Base-by-base conservation (phyloP, 2,113 vertebrate genomes). In the Romanogobio albipinnatus region DNA sequence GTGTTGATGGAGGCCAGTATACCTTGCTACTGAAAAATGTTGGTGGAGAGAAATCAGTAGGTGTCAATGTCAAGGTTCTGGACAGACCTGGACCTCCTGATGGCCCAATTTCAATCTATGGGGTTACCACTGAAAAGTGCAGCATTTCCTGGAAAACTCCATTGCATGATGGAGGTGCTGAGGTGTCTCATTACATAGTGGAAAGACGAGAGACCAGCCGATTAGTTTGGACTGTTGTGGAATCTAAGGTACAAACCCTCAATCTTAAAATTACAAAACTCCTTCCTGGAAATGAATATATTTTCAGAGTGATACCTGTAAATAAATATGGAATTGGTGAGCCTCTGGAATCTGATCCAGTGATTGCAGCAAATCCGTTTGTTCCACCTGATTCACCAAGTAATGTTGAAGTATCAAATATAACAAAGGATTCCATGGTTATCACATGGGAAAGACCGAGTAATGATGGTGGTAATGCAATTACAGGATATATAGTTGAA, bases 371-470 rank as follows among this genome's bases (percentile, higher is more conserved):
- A 93, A 99, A 99, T 92, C 97, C 96, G 83, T 99, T 98, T 92
- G 96, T 96, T 24, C 92, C 96, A 53, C 95, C 98, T 19, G 94
- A 94, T 90, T 91, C 97, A 87, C 98, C 97, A 45, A 97, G 95
- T 86, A 94, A 95, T 84, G 96, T 97, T 83, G 97, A 99, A 85
- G 92, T 99, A 75, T 96, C 96, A 61, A 95, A 97, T 81, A 90
- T 99, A 87, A 98, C 97, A 87, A 99, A 98, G 89, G 97, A 99
- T 86, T 99, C 98, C 11, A 99, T 99, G 98, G 96, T 97, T 45
- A 96, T 99, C 82, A 97, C 96, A 53, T 99, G 98, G 98, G 97
- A 97, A 91, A 97, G 98, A 88, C 98, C 98, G 78, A 88, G 86
- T 83, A 96, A 94, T 89, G 97, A 99, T 91, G 98, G 98, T 0